Percentiles rank a stretch among this genome's conserved stretches.
These are phyloP conservation scores for Pseudorhombus dupliciocellatus DNA, from an alignment of 2,113 vertebrate species.

Conservation along the genomic window DNA sequence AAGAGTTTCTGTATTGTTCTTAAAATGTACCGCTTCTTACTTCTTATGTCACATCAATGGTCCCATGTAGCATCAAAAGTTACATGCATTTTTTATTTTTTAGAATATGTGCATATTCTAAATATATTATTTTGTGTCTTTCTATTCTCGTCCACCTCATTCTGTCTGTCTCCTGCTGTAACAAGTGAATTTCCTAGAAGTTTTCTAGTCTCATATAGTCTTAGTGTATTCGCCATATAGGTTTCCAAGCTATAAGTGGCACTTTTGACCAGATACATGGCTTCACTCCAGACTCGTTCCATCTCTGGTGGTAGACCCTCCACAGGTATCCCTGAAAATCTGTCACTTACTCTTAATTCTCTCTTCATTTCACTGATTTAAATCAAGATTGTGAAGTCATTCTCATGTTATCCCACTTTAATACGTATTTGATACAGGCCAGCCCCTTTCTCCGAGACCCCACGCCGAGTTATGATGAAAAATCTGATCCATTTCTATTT, in stretches of 20 bases:
- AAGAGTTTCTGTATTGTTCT: background rate
- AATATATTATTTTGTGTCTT: too few species aligned
- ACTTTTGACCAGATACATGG: slow-evolving; percentile 2
- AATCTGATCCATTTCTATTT: slow-evolving; percentile 76
- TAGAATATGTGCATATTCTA: too few species aligned
- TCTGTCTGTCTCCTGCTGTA: background rate
- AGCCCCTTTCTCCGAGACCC: slow-evolving; percentile 16
- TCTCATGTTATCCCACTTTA: slow-evolving; percentile 19
- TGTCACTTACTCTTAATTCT: background rate
- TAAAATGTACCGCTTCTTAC: too few species aligned
- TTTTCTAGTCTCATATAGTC: background rate
- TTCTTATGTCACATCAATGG: too few species aligned
- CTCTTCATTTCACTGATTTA: background rate
- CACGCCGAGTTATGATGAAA: slow-evolving; percentile 63
- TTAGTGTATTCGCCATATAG: background rate
- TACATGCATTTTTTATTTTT: too few species aligned
- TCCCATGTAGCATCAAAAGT: background rate
- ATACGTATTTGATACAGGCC: slow-evolving; percentile 2
- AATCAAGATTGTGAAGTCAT: slow-evolving; percentile 2
- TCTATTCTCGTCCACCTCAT: background rate
- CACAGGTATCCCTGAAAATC: background rate
- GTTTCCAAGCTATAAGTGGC: slow-evolving; percentile 2
- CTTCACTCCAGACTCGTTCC: background rate
- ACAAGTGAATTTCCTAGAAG: background rate
- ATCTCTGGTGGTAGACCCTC: background rate